Evolutionary conservation across 2,113 vertebrate species (phyloP).

Genomic region (Paradisaea rubra): DNA sequence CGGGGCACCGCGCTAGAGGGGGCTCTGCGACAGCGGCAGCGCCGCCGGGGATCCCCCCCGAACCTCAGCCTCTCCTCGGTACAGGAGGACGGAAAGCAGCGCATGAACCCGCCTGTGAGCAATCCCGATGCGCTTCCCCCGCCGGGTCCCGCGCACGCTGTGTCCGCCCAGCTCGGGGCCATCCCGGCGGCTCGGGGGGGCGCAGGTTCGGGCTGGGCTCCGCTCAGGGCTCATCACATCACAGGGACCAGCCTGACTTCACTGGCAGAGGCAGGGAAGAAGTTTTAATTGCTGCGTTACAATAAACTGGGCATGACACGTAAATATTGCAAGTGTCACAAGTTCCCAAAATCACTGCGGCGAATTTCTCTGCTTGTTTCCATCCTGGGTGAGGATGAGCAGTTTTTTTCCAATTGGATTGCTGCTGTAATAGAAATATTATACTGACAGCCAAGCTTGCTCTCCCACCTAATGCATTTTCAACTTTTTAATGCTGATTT

Average conservation of each 20-base stretch:
- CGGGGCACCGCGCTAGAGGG: slow-evolving; percentile 22
- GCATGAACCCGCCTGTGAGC: rapidly evolving
- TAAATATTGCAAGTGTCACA: not conserved
- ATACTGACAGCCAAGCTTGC: slow-evolving; percentile 14
- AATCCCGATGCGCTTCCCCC: rapidly evolving
- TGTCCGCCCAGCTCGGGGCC: not conserved
- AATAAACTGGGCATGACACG: not conserved
- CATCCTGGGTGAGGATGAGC: not conserved
- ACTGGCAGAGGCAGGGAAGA: not conserved
- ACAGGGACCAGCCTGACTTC: not conserved
- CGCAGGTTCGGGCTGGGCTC: not conserved
- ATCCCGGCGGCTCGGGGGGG: not conserved
- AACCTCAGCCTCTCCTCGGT: rapidly evolving
- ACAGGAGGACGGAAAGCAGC: not conserved
- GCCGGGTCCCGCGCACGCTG: rapidly evolving
- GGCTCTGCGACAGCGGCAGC: not conserved
- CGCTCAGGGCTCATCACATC: not conserved
- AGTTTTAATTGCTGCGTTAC: not conserved
- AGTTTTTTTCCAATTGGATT: slow-evolving; percentile 30
- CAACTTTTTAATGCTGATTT: slow-evolving; percentile 54
- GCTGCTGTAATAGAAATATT: slow-evolving; percentile 42
- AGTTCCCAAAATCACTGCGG: not conserved
- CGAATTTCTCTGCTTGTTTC: not conserved
- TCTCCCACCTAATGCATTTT: slow-evolving; percentile 32
- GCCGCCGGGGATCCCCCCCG: too few relatives aligned